Conservation (phyloP, 2,888 invertebrate genomes). For the Himalopsyche kuldschensis region DNA sequence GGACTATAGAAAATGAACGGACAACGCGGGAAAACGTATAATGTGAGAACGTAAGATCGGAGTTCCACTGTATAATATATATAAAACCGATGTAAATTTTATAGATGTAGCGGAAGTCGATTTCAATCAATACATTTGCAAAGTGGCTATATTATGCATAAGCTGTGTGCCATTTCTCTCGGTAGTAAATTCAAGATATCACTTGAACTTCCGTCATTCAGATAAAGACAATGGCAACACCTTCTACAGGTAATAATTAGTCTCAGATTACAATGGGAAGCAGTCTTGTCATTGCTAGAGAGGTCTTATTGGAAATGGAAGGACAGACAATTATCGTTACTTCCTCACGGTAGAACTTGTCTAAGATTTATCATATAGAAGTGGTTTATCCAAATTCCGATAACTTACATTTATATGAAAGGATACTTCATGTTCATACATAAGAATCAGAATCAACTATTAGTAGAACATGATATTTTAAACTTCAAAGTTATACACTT, state of each 20-base stretch:
- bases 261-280: constrained; percentile 11
- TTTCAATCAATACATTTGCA: background rate
- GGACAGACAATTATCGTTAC: background rate
- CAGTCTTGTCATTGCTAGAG: background rate
- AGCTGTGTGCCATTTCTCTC: background rate
- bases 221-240: constrained; percentile 10
- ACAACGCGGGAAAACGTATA: too few relatives aligned
- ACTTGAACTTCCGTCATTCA: constrained; percentile 11
- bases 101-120: too few relatives aligned
- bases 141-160: background rate
- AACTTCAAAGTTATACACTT: too few relatives aligned
- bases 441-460: too few relatives aligned
- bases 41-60: too few relatives aligned
- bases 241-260: constrained; percentile 23
- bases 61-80: too few relatives aligned
- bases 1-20: too few relatives aligned
- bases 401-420: too few relatives aligned
- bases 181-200: background rate
- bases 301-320: background rate
- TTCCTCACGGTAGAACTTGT: background rate
- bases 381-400: background rate
- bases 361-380: background rate
- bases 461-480: too few relatives aligned
- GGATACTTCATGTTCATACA: too few relatives aligned
- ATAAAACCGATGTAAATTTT: too few relatives aligned